These are phyloP conservation scores for Carassius carassius DNA, from an alignment of 2,113 vertebrate species.

Conservation along the genomic window DNA sequence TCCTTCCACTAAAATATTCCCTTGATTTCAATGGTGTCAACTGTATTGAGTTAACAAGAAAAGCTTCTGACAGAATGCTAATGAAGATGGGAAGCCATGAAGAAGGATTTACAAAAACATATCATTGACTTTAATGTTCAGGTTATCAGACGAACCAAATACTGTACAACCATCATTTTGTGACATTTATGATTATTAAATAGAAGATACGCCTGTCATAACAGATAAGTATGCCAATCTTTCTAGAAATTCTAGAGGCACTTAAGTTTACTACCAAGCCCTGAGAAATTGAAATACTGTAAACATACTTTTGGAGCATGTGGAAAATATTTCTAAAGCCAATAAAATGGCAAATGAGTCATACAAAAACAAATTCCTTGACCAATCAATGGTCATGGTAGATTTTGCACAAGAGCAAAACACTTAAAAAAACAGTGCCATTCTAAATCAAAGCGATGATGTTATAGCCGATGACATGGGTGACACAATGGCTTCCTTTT, in stretches of 20 bases:
- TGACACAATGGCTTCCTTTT: constrained; percentile 34
- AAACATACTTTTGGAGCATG: background rate
- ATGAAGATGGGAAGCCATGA: background rate
- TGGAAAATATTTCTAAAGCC: background rate
- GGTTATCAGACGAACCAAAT: background rate
- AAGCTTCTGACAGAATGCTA: background rate
- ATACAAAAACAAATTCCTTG: background rate
- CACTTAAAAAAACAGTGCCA: background rate
- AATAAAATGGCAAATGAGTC: background rate
- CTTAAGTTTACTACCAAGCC: background rate
- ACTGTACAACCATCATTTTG: background rate
- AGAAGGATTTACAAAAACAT: background rate
- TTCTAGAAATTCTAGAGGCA: background rate
- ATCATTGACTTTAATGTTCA: background rate
- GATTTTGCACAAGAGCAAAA: constrained; percentile 5
- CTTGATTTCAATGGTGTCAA: constrained; percentile 36
- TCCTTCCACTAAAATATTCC: background rate
- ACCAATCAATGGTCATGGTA: background rate
- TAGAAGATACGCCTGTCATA: background rate
- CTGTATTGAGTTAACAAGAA: constrained; percentile 34
- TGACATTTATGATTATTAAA: background rate
- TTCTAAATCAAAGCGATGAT: background rate
- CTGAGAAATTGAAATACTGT: background rate
- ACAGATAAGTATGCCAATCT: background rate
- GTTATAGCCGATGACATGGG: constrained; percentile 9